Base-by-base conservation (phyloP, 2,888 invertebrate genomes). In the Luperina testacea region DNA sequence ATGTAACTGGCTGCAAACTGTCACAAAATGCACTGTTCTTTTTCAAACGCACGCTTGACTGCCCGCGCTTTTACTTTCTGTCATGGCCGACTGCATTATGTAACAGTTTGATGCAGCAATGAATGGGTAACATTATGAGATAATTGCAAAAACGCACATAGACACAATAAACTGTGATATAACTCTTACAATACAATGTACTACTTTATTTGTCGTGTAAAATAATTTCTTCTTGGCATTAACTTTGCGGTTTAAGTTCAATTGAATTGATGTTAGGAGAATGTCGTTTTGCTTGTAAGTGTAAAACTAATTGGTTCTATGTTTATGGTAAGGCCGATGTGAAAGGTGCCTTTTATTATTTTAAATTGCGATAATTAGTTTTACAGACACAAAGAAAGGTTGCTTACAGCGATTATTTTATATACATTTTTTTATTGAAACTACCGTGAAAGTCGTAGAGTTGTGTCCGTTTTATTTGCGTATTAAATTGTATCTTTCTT, bases 41-140 rank as follows among this genome's bases (percentile, higher is more conserved):
- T 90, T 91, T 92, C 90, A 89, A 89, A 89, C 80, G 84, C 90
- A 93, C 94, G 95, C 91, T 94, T 90, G 90, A 92, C 87, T 93
- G 93, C 86, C 88, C 90, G 88, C 90, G 90, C 94, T 95, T 93
- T 95, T 95, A 96, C 96, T 96, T 96, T 95, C 94, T 77, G 89
- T 92, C 89, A 91, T 92, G 92, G 92, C 92, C 93, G 91, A 92
- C 93, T 92, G 89, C 90, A 88, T 96, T 94, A 94, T 88, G 89
- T 94, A 93, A 95, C 92, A 57, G 71, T 59, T 92, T 90, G 91
- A 90, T 92, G 91, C 93, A 92, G 88, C 89, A 90, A 88, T 92
- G 89, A 91, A 93, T 92, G 91, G 88, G 57, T 84, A 80, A 74
- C 88, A 87, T 92, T 92, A 92, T 93, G 92, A 90, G 83, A 88